phyloP scores from a whole-genome alignment of 2,888 invertebrate species.

The Crematogaster levior region DNA sequence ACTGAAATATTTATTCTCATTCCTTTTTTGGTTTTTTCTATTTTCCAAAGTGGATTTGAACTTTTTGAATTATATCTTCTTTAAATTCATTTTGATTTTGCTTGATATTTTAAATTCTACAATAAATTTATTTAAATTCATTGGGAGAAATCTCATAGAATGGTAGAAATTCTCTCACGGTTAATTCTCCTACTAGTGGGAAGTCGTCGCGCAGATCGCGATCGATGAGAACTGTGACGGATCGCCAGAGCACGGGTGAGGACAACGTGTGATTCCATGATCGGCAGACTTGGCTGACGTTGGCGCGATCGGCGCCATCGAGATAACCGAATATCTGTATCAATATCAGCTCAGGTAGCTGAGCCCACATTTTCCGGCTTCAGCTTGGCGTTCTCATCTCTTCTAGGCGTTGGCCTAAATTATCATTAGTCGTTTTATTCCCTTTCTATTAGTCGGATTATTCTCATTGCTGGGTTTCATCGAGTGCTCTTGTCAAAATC shows the following conservation, averaged over 20 bases:
- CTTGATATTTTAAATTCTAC: background rate
- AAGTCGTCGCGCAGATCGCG: conserved; percentile 80
- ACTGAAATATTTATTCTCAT: background rate
- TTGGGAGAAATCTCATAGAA: background rate
- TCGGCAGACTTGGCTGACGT: conserved; percentile 79
- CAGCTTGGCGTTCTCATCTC: conserved; percentile 78
- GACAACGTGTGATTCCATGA: conserved; percentile 81
- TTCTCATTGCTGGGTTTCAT: background rate
- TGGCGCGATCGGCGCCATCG: conserved; percentile 79
- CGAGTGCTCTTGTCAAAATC: conserved; percentile 15
- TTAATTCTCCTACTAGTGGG: conserved; percentile 78
- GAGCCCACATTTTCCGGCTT: conserved; percentile 83
- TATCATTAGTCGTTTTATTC: background rate
- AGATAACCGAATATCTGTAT: conserved; percentile 82
- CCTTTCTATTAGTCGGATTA: too few relatives aligned
- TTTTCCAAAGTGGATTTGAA: background rate
- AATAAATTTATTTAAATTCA: background rate
- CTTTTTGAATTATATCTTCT: background rate
- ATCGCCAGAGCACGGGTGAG: conserved; percentile 82
- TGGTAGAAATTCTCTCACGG: conserved; percentile 69
- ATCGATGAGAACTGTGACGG: conserved; percentile 81
- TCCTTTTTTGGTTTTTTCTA: background rate
- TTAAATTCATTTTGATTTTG: background rate
- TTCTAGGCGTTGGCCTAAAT: conserved; percentile 38
- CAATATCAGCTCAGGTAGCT: conserved; percentile 84